Percentiles rank a stretch among this genome's conserved stretches.
phyloP scores from a whole-genome alignment of 2,888 invertebrate genomes.

The Fabriciana adippe region DNA sequence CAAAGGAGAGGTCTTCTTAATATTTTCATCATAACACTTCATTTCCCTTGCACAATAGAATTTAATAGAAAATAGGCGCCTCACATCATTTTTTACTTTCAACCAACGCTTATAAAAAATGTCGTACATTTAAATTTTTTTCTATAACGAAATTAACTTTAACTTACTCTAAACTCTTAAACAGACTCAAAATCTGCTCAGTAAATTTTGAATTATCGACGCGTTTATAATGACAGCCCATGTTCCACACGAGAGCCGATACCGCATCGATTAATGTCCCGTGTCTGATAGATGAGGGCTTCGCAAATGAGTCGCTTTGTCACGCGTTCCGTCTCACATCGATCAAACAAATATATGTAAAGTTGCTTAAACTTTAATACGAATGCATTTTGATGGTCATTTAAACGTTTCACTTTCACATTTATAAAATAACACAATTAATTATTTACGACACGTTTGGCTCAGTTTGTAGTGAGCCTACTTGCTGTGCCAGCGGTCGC shows the following conservation, averaged over 20 bases:
- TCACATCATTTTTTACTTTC: no score
- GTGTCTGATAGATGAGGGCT: slow-evolving; percentile 34
- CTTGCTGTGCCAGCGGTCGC: no score
- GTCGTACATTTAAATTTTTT: no score
- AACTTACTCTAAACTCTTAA: not conserved
- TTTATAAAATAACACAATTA: no score
- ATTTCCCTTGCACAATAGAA: no score
- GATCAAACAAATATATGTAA: slow-evolving; percentile 18
- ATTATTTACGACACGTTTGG: no score
- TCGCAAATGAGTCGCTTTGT: slow-evolving; percentile 35
- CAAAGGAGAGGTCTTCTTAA: no score
- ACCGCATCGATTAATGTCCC: slow-evolving; percentile 33
- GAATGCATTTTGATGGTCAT: not conserved
- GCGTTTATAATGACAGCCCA: slow-evolving; percentile 12
- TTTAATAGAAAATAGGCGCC: no score
- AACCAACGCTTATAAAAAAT: no score
- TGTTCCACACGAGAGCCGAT: slow-evolving; percentile 14
- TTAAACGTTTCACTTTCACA: no score
- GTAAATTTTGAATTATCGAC: slow-evolving; percentile 17
- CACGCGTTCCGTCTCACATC: slow-evolving; percentile 25
- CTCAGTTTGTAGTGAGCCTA: no score
- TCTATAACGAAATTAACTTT: not conserved
- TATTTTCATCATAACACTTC: no score
- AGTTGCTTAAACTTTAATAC: slow-evolving; percentile 3
- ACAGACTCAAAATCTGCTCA: not conserved